Percentiles rank a stretch among this genome's conserved stretches.
Evolutionary conservation across 2,113 vertebrate species (phyloP).

Genomic region (Mesoclemmys tuberculata): DNA sequence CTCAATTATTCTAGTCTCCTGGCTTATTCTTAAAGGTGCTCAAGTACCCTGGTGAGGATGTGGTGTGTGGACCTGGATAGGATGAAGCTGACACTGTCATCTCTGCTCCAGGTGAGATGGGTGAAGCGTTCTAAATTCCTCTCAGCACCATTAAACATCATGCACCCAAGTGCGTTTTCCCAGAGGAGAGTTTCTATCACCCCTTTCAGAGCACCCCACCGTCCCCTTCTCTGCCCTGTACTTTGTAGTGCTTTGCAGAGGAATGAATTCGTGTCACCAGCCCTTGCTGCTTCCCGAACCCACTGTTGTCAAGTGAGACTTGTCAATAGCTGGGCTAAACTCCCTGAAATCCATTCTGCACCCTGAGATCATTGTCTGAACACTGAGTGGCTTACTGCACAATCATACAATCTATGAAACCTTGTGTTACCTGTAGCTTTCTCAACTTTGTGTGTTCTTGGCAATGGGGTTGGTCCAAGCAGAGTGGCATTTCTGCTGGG

Average conservation of each 20-base stretch:
- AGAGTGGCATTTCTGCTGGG: not conserved
- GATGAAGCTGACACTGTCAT: not conserved
- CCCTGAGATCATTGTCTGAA: fast-evolving
- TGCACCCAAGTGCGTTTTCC: not conserved
- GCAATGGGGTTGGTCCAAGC: fast-evolving
- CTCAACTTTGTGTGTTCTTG: not conserved
- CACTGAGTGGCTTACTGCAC: not conserved
- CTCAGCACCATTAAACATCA: not conserved
- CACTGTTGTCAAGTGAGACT: not conserved
- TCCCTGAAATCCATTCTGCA: not conserved
- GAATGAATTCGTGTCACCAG: not conserved
- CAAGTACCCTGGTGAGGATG: not conserved
- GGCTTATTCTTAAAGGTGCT: not conserved
- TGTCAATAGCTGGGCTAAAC: fast-evolving
- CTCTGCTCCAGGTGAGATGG: not conserved
- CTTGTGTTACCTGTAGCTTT: not conserved
- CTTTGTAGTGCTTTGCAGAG: not conserved
- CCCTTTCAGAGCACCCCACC: fast-evolving
- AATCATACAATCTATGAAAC: not conserved
- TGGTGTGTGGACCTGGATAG: not conserved
- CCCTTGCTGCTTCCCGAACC: fast-evolving
- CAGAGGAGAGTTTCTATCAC: not conserved
- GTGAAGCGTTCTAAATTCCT: not conserved
- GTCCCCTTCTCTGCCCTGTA: not conserved
- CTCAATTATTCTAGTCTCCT: not conserved